Base-by-base conservation (phyloP, 92 coral and sea anemone genomes). In the Palythoa grandis region DNA sequence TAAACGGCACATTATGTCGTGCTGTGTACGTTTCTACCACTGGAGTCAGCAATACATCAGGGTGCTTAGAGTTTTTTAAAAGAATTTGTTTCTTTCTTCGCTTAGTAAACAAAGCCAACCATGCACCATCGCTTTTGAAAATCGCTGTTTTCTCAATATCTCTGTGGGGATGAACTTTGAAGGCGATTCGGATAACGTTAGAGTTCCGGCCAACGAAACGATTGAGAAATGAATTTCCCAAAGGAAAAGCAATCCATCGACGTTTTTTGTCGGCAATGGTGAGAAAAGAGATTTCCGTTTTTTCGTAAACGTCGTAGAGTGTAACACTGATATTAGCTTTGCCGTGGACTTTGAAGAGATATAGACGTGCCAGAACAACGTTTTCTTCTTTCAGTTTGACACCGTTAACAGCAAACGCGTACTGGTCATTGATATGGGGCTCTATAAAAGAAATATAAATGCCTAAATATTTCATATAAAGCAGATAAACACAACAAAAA, bases 241-340 rank as follows among this genome's bases (percentile, higher is more conserved):
- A 48, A 69, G 85, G 74, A 80, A 80, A 80, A 52, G 75, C 25
- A 10, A 65, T 73, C 85, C 85, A 80, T 2, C 74, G 74, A 10
- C 40, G 53, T 48, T 67, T 48, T 24, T n/a, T 47, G 43, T 47
- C 73, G 12, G 74, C 20, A 43, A 80, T 66, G 85, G 56, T 65
- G 2, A 80, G 63, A 80, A 48, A 80, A 23, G 74, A 43, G 47
- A 80, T 23, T 25, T 43, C 40, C 9, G n/a, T 7, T 37, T 63
- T 52, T 29, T 65, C n/a, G 6, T 23, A 65, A 7, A 43, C 39
- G 35, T 80, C 60, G 12, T 80, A 66, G 7, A 80, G 48, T 20
- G 74, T 17, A 5, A 67, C 85, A 29, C 66, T 80, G 47, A 60
- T 5, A 8, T 20, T 67, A 1, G 19, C 16, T 3, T 80, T 35